Base-by-base conservation (phyloP, 1,140 invertebrate species). In the Drosophila sp. region DNA sequence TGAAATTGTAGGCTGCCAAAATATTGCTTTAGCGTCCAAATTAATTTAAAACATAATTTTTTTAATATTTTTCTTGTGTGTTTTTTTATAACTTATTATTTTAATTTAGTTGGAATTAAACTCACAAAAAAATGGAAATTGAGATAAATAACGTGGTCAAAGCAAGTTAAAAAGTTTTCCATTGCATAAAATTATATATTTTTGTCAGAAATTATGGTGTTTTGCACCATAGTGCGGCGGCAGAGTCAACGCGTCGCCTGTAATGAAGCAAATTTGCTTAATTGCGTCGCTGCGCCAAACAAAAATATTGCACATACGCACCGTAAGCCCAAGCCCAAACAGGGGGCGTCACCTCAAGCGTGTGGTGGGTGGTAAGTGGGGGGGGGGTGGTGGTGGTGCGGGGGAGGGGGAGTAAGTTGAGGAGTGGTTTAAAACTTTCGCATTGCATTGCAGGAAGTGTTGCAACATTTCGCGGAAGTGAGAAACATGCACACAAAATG, bases 221-320 rank as follows among this genome's bases (percentile, higher is more conserved):
- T 4, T 38, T 38, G 36, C 11, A 1, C 36, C 36, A 38, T 9
- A 13, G 36, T 43, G 41, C 41, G 14, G 0, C 4, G 14, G 25
- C 40, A 4, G 11, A 53, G 32, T 13, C 57, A 11, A 21, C 53
- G 58, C 66, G 46, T 67, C 27, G 61, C 38, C 62, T 74, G 71
- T 77, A 77, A 77, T 77, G 72, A 77, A 77, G 75, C 71, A 77
- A 77, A 77, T 77, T 77, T 74, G 65, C 75, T 77, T 77, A 77
- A 77, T 77, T 77, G 72, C 75, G 72, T 70, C 72, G 72, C 72
- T 63, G 65, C 41, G 45, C 45, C 57, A 73, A 73, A 70, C 65
- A 73, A 69, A 73, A 73, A 73, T 73, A 73, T 73, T 69, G 38
- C 71, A 61, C 71, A 73, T 73, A 69, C 71, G 71, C 71, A 73